These are phyloP conservation scores for Caenorhabditis sinica DNA, from an alignment of 2,888 invertebrate genomes.

Conservation along the genomic window DNA sequence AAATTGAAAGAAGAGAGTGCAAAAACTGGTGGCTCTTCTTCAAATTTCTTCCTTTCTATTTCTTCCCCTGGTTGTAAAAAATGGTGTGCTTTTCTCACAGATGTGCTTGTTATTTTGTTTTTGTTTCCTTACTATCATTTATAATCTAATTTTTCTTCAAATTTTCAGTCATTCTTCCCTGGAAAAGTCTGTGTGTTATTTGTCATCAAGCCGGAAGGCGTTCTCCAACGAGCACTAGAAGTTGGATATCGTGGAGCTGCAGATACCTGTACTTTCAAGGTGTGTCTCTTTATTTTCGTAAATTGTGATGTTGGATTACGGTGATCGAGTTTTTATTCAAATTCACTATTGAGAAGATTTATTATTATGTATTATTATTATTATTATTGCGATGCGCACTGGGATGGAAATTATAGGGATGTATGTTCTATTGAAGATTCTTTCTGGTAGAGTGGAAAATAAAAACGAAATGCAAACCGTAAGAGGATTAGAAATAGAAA, in stretches of 20 bases:
- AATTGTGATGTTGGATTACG: neutral
- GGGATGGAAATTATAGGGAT: constrained; percentile 54
- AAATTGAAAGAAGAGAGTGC: constrained; percentile 59
- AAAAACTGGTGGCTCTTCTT: constrained; percentile 47
- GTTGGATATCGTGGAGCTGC: constrained; percentile 87
- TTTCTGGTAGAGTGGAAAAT: neutral
- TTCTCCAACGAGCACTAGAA: constrained; percentile 96
- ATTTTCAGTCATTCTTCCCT: constrained; percentile 81
- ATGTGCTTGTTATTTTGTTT: constrained; percentile 40
- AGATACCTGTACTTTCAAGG: constrained; percentile 81
- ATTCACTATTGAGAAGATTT: constrained; percentile 31
- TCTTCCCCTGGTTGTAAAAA: constrained; percentile 36
- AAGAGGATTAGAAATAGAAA: constrained; percentile 24
- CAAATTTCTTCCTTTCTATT: constrained; percentile 6
- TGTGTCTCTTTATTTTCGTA: constrained; percentile 34
- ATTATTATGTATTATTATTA: constrained; percentile 11
- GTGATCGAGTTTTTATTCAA: constrained; percentile 15
- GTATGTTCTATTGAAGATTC: constrained; percentile 45
- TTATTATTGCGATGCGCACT: constrained; percentile 21
- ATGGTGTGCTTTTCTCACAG: constrained; percentile 39
- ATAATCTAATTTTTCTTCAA: constrained; percentile 2
- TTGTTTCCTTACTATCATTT: constrained; percentile 13
- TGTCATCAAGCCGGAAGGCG: constrained; percentile 90
- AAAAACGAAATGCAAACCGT: neutral
- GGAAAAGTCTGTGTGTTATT: constrained; percentile 78